phyloP scores from a whole-genome alignment of 2,113 vertebrate species.

The Corythornis madagascariensis region DNA sequence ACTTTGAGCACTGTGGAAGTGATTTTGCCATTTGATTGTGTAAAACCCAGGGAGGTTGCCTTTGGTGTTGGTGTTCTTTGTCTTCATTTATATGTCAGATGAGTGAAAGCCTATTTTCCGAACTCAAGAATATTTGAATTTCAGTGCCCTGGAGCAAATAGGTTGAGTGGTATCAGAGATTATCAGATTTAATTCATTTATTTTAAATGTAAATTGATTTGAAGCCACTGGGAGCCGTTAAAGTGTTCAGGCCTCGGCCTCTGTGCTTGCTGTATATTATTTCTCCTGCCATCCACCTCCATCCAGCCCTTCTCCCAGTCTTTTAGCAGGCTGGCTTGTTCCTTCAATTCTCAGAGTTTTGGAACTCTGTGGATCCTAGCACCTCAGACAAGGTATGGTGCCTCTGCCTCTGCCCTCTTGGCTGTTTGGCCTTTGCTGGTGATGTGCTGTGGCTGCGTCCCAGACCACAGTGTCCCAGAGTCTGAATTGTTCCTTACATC shows the following conservation, averaged over 20 bases:
- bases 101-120: constrained; percentile 22
- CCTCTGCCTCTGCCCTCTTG: background rate
- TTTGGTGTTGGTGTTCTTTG: background rate
- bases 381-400: rapidly evolving
- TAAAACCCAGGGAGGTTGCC: rapidly evolving
- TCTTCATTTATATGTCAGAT: background rate
- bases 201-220: constrained; percentile 71
- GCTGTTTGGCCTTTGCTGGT: background rate
- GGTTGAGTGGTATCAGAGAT: constrained; percentile 64
- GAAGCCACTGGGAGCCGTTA: constrained; percentile 49
- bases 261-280: rapidly evolving
- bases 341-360: background rate
- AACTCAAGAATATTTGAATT: constrained; percentile 55
- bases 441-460: rapidly evolving
- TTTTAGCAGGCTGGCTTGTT: background rate
- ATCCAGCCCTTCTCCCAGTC: background rate
- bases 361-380: rapidly evolving
- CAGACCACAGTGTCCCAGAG: rapidly evolving
- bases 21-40: background rate
- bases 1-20: background rate
- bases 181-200: constrained; percentile 69
- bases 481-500: background rate
- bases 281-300: background rate
- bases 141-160: constrained; percentile 57
- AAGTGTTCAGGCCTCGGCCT: background rate